These are phyloP conservation scores for Proteles cristata DNA, from an alignment of 2,113 vertebrate species.

Conservation along the genomic window DNA sequence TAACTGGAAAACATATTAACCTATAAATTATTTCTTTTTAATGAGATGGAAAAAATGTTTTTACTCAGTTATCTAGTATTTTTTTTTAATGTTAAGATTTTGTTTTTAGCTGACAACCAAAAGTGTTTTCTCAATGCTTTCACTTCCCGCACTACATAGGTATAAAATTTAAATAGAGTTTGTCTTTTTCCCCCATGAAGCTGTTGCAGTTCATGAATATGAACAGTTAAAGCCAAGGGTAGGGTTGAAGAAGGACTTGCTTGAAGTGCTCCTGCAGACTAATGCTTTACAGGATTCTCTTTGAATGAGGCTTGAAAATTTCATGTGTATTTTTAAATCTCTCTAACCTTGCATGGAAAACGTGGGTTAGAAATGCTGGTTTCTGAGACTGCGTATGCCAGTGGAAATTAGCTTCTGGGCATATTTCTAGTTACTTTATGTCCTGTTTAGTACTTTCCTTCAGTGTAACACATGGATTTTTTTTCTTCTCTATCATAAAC, in stretches of 20 bases:
- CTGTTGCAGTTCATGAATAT: neutral
- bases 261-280: neutral
- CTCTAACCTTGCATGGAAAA: neutral
- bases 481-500: neutral
- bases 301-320: neutral
- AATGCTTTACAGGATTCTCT: neutral
- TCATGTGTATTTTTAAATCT: neutral
- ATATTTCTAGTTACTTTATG: neutral
- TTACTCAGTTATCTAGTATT: neutral
- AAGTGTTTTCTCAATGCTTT: constrained; percentile 19
- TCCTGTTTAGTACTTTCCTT: neutral
- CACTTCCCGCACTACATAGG: neutral
- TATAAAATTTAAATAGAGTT: constrained; percentile 38
- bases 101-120: constrained; percentile 8
- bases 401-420: neutral
- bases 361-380: neutral
- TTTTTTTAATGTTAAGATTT: neutral
- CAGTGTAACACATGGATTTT: neutral
- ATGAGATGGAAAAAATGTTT: neutral
- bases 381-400: neutral
- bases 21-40: neutral
- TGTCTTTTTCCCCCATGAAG: constrained; percentile 10
- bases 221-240: neutral
- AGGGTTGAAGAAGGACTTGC: neutral
- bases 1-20: neutral